A percentile compares a stretch with the other conserved stretches of the same genome.
These are phyloP conservation scores for Bursaphelenchus okinawaensis DNA, from an alignment of 2,888 invertebrate species.

Conservation along the genomic window DNA sequence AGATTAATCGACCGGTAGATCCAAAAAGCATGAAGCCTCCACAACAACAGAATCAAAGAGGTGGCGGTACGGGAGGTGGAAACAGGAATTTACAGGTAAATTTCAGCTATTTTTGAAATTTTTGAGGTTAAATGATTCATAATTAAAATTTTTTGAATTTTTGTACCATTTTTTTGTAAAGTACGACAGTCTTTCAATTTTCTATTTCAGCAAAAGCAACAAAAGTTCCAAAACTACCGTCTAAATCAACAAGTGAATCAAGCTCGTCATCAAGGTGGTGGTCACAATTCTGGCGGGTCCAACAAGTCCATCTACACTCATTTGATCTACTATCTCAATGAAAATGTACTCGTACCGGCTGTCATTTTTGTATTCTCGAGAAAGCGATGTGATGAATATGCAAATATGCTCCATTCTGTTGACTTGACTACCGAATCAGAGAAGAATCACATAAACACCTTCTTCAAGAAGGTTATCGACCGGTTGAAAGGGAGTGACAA, in stretches of 20 bases:
- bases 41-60: not conserved
- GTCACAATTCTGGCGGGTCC: not conserved
- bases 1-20: constrained; percentile 1
- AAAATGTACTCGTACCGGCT: constrained; percentile 79
- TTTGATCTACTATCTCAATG: constrained; percentile 75
- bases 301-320: constrained; percentile 68
- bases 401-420: constrained; percentile 64
- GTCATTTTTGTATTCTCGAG: constrained; percentile 89
- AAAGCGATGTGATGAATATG: constrained; percentile 71
- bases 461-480: constrained; percentile 78
- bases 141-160: not conserved
- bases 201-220: constrained; percentile 6
- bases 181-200: too few species aligned
- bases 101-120: not conserved
- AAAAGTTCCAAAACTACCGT: not conserved
- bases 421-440: constrained; percentile 80
- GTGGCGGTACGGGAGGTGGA: constrained; percentile 4
- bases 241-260: not conserved
- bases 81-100: not conserved
- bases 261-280: not conserved
- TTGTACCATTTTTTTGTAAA: too few species aligned
- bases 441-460: constrained; percentile 73
- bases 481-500: constrained; percentile 79
- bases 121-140: not conserved
- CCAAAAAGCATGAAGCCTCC: constrained; percentile 1